These are phyloP conservation scores for Lasius platythorax DNA, from an alignment of 2,888 invertebrate species.

Conservation along the genomic window DNA sequence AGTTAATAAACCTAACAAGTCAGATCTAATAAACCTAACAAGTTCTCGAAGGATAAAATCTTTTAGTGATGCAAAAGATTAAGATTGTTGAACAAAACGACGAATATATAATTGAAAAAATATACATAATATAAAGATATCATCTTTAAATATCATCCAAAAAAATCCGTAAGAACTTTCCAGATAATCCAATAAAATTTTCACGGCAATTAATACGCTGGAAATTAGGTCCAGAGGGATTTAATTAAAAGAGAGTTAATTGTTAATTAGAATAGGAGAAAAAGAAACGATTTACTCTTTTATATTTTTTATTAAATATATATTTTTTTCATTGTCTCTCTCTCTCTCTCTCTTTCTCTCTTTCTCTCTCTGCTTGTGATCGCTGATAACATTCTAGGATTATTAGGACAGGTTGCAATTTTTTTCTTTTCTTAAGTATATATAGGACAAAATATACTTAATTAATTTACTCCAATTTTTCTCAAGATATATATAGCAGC, in stretches of 20 bases:
- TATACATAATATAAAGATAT: no score
- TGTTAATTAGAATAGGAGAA: neutral
- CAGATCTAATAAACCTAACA: no score
- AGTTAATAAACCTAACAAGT: no score
- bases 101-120: neutral
- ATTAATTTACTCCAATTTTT: conserved; percentile 1
- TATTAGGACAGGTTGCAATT: neutral
- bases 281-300: neutral
- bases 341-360: no score
- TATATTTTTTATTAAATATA: neutral
- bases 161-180: neutral
- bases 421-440: neutral
- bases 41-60: no score
- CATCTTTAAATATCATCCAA: no score
- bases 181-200: neutral
- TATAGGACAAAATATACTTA: neutral
- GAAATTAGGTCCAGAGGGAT: neutral
- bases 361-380: neutral
- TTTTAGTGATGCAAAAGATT: neutral
- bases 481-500: neutral
- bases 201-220: neutral
- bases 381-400: neutral
- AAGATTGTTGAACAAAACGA: neutral
- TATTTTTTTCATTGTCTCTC: neutral
- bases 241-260: neutral